A percentile compares a stretch with the other conserved stretches of the same genome.
Evolutionary conservation across 2,797 vertebrate genomes (phyloP).

Genomic region (Clangula hyemalis): DNA sequence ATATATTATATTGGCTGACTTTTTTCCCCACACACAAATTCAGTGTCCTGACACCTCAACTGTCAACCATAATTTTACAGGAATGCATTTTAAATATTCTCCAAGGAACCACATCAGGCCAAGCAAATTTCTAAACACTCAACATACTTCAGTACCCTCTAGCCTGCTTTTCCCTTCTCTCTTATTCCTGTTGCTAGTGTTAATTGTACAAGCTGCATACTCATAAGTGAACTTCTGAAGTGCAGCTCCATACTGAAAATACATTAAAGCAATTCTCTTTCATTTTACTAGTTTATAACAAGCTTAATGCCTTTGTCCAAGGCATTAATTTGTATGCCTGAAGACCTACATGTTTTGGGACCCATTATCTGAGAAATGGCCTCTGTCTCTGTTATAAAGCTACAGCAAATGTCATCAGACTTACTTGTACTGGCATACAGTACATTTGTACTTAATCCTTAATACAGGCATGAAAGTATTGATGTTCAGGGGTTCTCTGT

Average conservation of each 20-base stretch:
- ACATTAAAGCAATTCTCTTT: not conserved
- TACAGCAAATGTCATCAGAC: not conserved
- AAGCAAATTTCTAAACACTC: not conserved
- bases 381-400: not conserved
- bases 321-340: not conserved
- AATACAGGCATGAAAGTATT: not conserved
- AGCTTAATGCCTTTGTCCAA: not conserved
- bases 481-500: not conserved
- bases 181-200: not conserved
- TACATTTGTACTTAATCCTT: not conserved
- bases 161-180: not conserved
- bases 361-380: not conserved
- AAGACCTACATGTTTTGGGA: not conserved
- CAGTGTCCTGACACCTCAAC: not conserved
- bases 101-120: not conserved
- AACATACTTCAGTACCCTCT: not conserved
- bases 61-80: not conserved
- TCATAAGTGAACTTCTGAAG: not conserved
- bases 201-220: not conserved
- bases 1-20: not conserved
- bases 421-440: not conserved
- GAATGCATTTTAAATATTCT: not conserved
- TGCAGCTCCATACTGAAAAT: not conserved
- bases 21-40: not conserved
- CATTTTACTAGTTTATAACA: not conserved